Evolutionary conservation across 1,140 invertebrate genomes (phyloP).

Genomic region (Grapholita molesta): DNA sequence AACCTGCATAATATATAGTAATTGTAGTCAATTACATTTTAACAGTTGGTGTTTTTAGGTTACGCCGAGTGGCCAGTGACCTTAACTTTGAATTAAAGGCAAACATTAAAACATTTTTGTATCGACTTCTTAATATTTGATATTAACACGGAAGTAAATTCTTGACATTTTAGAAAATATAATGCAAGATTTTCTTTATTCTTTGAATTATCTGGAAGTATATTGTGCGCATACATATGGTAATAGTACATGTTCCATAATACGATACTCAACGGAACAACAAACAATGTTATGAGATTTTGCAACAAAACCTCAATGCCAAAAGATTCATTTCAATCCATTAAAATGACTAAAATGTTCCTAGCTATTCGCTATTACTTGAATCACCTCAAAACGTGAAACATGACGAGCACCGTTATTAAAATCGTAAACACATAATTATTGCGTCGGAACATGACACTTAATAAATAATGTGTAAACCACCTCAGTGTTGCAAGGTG

Average conservation of each 20-base stretch:
- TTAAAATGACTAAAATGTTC: background rate
- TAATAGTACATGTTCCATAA: no score
- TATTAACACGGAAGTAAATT: no score
- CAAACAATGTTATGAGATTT: background rate
- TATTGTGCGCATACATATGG: no score
- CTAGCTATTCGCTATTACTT: background rate
- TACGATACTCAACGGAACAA: background rate
- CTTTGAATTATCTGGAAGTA: no score
- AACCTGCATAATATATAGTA: background rate
- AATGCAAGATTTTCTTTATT: no score
- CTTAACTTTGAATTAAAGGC: constrained; percentile 10
- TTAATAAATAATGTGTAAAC: background rate
- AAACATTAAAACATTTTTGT: background rate
- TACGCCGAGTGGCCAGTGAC: constrained; percentile 1
- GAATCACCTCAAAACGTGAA: background rate
- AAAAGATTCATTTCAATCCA: background rate
- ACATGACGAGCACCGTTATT: background rate
- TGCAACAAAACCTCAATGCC: background rate
- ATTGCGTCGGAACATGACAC: background rate
- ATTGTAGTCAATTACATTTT: constrained; percentile 8
- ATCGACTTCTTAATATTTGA: background rate
- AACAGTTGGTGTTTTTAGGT: constrained; percentile 6
- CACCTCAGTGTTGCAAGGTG: background rate
- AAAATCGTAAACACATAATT: background rate
- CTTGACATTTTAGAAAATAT: no score